A percentile compares a stretch with the other conserved stretches of the same genome.
These are phyloP conservation scores for Drosophila antonietae DNA, from an alignment of 2,888 invertebrate species.

Conservation along the genomic window DNA sequence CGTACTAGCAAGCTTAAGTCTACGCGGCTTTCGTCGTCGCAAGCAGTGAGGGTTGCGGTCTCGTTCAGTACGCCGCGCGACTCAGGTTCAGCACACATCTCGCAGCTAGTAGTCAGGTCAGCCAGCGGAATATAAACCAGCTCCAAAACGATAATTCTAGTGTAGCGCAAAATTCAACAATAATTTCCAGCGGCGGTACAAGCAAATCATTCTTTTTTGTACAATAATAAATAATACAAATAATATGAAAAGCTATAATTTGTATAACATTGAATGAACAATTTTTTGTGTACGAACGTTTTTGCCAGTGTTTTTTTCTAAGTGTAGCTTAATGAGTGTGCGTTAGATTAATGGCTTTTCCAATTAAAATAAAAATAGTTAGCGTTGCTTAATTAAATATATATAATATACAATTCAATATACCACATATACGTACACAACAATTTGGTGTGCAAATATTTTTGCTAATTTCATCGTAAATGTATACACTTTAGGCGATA, in stretches of 20 bases:
- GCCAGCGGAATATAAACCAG: constrained; percentile 26
- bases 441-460: constrained; percentile 43
- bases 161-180: constrained; percentile 20
- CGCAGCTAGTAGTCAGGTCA: constrained; percentile 33
- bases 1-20: constrained; percentile 34
- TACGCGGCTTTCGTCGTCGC: constrained; percentile 33
- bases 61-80: constrained; percentile 69
- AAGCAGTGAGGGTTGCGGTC: constrained; percentile 79
- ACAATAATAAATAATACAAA: background rate
- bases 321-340: constrained; percentile 43
- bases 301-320: constrained; percentile 44
- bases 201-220: constrained; percentile 4
- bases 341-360: constrained; percentile 44
- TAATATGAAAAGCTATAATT: background rate
- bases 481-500: constrained; percentile 26
- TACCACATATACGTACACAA: constrained; percentile 17
- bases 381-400: constrained; percentile 62
- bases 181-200: constrained; percentile 26
- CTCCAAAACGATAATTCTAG: constrained; percentile 21
- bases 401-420: constrained; percentile 25
- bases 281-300: constrained; percentile 31
- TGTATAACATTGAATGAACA: constrained; percentile 41
- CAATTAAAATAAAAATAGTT: constrained; percentile 59
- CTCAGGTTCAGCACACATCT: constrained; percentile 34
- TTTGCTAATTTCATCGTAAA: constrained; percentile 58